Conservation (phyloP, 2,797 vertebrate species). For the Gephyroberyx darwinii region DNA sequence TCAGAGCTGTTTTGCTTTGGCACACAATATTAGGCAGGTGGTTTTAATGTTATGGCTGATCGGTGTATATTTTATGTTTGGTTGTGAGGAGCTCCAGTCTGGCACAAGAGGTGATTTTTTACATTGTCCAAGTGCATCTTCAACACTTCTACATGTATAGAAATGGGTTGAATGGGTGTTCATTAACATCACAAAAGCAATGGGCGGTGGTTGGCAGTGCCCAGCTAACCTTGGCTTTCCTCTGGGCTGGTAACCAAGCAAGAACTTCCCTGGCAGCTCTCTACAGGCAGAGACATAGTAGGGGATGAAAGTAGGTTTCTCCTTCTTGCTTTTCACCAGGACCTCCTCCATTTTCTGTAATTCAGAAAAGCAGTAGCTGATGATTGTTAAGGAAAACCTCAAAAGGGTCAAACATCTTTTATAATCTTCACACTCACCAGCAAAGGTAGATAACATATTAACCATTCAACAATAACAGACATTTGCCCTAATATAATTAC, state of each 20-base stretch:
- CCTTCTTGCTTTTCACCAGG: slow-evolving; percentile 83
- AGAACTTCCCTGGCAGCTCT: slow-evolving; percentile 89
- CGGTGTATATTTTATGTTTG: slow-evolving; percentile 42
- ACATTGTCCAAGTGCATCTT: slow-evolving; percentile 23
- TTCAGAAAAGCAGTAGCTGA: slow-evolving; percentile 18
- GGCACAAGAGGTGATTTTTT: slow-evolving; percentile 1
- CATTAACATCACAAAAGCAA: slow-evolving; percentile 51
- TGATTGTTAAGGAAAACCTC: not conserved
- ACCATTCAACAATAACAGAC: not conserved
- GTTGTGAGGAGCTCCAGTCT: not conserved
- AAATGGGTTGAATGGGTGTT: slow-evolving; percentile 36
- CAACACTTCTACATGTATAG: slow-evolving; percentile 28
- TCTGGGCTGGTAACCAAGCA: slow-evolving; percentile 87
- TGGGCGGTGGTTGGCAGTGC: slow-evolving; percentile 43
- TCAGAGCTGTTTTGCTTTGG: no score
- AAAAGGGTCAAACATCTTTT: not conserved
- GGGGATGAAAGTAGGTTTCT: slow-evolving; percentile 89
- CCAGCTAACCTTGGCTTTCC: slow-evolving; percentile 85
- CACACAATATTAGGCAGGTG: no score
- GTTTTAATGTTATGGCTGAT: no score
- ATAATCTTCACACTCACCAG: not conserved
- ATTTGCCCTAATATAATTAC: not conserved
- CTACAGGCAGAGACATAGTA: slow-evolving; percentile 87
- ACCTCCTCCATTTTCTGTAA: slow-evolving; percentile 90
- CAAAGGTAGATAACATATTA: not conserved